Conservation (phyloP, 2,113 vertebrate species). For the Neodontobutis hainanensis region DNA sequence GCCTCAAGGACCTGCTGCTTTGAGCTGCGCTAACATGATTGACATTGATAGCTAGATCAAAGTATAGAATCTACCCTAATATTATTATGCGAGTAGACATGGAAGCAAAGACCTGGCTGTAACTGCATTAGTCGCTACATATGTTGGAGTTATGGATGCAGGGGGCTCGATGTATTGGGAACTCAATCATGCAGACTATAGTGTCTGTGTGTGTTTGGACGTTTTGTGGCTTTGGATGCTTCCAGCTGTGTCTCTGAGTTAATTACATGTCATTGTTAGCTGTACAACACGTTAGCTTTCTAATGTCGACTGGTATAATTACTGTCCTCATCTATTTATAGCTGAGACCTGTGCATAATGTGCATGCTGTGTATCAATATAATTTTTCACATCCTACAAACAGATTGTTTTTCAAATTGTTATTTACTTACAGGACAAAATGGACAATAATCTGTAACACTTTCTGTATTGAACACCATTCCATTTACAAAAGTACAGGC, state of each 20-base stretch:
- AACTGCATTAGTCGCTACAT: slow-evolving; percentile 74
- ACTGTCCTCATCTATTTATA: slow-evolving; percentile 1
- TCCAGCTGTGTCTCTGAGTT: not conserved
- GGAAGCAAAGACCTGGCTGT: slow-evolving; percentile 60
- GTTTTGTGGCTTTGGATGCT: slow-evolving; percentile 2
- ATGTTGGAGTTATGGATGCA: slow-evolving; percentile 68
- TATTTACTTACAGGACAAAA: no score
- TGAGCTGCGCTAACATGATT: slow-evolving; percentile 65
- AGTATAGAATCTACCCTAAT: slow-evolving; percentile 65
- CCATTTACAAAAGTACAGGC: no score
- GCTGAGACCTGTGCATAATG: not conserved
- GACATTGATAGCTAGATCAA: slow-evolving; percentile 74
- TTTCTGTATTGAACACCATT: no score
- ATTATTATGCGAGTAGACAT: slow-evolving; percentile 58
- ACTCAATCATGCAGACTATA: slow-evolving; percentile 55
- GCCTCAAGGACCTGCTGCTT: slow-evolving; percentile 47
- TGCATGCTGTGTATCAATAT: not conserved
- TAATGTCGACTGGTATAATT: slow-evolving; percentile 1
- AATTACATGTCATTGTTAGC: not conserved
- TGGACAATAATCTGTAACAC: no score
- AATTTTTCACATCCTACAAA: not conserved
- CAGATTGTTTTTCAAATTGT: no score
- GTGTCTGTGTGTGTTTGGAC: slow-evolving; percentile 28
- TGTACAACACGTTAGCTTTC: not conserved
- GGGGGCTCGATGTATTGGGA: slow-evolving; percentile 50